phyloP scores from a whole-genome alignment of 1,140 invertebrate species.

The Rhagoletis pomonella region DNA sequence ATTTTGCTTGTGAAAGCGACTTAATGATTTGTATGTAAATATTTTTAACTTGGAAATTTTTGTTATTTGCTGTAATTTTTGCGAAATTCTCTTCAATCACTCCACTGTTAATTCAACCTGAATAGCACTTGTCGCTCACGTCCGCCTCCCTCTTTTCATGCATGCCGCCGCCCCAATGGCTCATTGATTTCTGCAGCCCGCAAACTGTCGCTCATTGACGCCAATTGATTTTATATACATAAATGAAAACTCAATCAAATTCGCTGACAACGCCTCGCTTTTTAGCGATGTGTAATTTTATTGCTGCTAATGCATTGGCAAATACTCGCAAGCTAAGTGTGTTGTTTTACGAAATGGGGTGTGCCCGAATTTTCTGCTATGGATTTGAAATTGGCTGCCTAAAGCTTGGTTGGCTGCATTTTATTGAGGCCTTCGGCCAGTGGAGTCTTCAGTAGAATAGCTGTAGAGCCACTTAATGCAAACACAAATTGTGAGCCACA shows the following conservation, averaged over 20 bases:
- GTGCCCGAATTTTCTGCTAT: not conserved
- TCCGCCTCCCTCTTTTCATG: not conserved
- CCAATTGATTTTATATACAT: not conserved
- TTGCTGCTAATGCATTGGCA: constrained; percentile 4
- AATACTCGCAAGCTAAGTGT: not conserved
- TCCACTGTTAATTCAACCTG: not conserved
- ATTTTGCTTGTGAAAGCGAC: not conserved
- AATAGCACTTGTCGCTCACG: not conserved
- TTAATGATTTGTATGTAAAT: not conserved
- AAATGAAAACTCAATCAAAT: constrained; percentile 11
- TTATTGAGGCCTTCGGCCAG: too few relatives aligned
- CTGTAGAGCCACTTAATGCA: too few relatives aligned
- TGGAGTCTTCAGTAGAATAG: too few relatives aligned
- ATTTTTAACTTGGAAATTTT: not conserved
- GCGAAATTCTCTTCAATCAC: not conserved
- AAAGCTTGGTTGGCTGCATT: too few relatives aligned
- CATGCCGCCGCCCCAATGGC: not conserved
- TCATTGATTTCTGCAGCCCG: not conserved
- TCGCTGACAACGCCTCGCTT: not conserved
- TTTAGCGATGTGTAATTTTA: not conserved
- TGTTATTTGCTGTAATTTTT: not conserved
- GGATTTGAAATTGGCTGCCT: not conserved
- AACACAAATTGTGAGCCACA: too few relatives aligned
- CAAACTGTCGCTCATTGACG: not conserved
- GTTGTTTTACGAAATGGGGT: not conserved